A percentile compares a stretch with the other conserved stretches of the same genome.
Evolutionary conservation across 2,113 vertebrate genomes (phyloP).

Genomic region (Aplodontia rufa): DNA sequence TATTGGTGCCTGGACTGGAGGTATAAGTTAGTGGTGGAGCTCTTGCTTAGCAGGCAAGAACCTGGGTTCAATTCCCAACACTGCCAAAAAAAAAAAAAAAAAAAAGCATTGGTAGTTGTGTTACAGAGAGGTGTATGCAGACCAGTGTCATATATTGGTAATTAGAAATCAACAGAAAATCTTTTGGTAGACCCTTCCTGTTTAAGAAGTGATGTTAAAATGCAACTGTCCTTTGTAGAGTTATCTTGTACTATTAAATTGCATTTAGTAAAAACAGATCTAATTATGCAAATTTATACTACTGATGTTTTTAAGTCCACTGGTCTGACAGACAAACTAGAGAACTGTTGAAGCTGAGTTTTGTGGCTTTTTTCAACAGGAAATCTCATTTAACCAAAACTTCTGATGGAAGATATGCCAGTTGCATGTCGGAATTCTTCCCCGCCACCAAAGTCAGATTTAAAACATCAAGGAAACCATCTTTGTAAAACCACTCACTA

Average conservation of each 20-base stretch:
- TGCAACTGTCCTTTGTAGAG: background rate
- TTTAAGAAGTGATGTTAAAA: background rate
- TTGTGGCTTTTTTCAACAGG: background rate
- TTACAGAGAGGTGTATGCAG: background rate
- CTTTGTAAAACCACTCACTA: background rate
- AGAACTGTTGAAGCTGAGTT: background rate
- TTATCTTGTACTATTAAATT: background rate
- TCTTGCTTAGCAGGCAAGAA: background rate
- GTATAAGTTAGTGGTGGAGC: background rate
- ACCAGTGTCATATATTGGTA: background rate
- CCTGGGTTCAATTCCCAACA: background rate
- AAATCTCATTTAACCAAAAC: background rate
- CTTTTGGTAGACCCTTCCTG: background rate
- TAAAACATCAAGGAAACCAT: background rate
- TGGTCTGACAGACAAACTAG: background rate
- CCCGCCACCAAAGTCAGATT: background rate
- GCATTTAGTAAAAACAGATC: background rate
- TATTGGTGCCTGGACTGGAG: background rate
- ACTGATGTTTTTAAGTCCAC: background rate
- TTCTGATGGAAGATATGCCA: background rate
- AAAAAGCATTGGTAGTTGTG: background rate
- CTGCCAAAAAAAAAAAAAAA: background rate
- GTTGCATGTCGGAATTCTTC: slow-evolving; percentile 7
- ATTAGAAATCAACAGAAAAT: background rate
- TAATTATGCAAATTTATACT: background rate